phyloP scores from a whole-genome alignment of 2,888 invertebrate genomes.

The Mallateleia sp. region DNA sequence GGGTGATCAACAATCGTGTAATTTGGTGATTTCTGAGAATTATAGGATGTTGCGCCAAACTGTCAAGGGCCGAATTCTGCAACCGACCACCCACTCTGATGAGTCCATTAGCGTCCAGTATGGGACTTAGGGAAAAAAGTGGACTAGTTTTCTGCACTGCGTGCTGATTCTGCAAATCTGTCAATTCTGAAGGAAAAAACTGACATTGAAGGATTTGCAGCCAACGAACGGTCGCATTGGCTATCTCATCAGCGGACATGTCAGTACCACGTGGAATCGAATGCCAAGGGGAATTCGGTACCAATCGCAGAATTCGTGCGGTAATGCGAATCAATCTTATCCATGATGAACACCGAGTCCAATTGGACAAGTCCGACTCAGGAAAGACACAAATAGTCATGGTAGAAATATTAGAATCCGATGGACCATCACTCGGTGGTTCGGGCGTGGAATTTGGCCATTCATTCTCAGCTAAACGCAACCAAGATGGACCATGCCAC shows the following conservation, averaged over 20 bases:
- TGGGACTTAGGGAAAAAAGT: background rate
- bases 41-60: background rate
- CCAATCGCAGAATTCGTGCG: background rate
- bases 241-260: too few species aligned
- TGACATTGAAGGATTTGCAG: too few species aligned
- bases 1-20: background rate
- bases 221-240: too few species aligned
- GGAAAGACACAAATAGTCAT: background rate
- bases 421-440: background rate
- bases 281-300: background rate
- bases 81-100: constrained; percentile 1
- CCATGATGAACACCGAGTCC: constrained; percentile 12
- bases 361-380: background rate
- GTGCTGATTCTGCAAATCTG: too few species aligned
- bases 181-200: too few species aligned
- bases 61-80: background rate
- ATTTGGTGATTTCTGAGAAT: background rate
- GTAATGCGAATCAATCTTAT: background rate
- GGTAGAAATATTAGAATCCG: background rate
- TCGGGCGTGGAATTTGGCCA: constrained; percentile 15
- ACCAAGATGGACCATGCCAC: constrained; percentile 26
- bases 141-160: background rate
- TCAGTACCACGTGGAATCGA: background rate
- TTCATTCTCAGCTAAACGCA: background rate
- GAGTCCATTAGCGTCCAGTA: background rate